phyloP scores from a whole-genome alignment of 2,113 vertebrate species.

The Clarias batrachus region DNA sequence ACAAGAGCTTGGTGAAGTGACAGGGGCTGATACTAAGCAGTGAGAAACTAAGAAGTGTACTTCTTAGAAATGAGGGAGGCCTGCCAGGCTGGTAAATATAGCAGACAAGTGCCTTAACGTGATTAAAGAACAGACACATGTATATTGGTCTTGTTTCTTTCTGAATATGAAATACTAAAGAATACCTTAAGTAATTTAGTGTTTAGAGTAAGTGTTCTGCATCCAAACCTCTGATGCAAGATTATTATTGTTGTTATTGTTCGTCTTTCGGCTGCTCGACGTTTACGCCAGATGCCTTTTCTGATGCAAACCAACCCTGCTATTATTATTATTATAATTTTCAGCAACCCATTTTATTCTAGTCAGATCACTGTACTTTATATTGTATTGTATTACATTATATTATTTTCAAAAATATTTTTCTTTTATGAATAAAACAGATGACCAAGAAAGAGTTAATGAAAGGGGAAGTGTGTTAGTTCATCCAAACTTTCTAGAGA shows the following conservation, averaged over 20 bases:
- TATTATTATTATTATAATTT: not conserved
- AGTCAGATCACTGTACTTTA: not conserved
- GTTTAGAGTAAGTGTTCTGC: not conserved
- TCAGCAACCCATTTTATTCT: not conserved
- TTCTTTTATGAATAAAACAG: not conserved
- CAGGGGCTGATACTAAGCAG: slow-evolving; percentile 1
- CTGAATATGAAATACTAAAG: not conserved
- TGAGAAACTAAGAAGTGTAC: not conserved
- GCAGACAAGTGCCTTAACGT: not conserved
- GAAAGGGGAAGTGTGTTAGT: not conserved
- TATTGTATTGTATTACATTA: not conserved
- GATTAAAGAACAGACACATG: not conserved
- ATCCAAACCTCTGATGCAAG: not conserved
- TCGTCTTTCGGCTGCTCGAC: no score
- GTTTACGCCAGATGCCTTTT: no score
- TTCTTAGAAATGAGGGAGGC: slow-evolving; percentile 16
- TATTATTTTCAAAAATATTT: not conserved
- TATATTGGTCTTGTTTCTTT: not conserved
- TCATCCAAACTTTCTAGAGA: not conserved
- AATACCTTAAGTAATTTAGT: not conserved
- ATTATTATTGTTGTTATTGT: not conserved
- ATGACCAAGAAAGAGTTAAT: not conserved
- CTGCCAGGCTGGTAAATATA: slow-evolving; percentile 19
- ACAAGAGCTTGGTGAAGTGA: not conserved
- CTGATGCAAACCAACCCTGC: no score